These are phyloP conservation scores for Anguilla pacifica DNA, from an alignment of 2,797 vertebrate genomes.

Conservation along the genomic window DNA sequence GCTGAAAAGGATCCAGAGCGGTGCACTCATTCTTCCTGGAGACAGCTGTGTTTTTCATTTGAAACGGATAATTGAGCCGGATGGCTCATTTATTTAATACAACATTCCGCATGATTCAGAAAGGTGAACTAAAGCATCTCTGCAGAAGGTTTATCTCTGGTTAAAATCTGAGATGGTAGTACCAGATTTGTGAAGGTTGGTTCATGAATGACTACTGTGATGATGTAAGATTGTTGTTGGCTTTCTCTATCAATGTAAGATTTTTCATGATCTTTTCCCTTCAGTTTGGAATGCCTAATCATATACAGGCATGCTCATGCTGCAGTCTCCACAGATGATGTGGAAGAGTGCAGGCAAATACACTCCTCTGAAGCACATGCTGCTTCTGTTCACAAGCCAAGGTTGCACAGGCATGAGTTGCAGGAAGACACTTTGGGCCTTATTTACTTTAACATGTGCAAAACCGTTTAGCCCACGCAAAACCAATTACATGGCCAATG, in stretches of 20 bases:
- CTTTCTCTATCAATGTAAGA: neutral
- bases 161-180: neutral
- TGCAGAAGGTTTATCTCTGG: constrained; percentile 1
- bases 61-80: neutral
- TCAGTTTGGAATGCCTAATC: neutral
- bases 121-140: neutral
- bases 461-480: neutral
- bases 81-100: neutral
- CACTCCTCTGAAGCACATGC: neutral
- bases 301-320: neutral
- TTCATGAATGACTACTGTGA: neutral
- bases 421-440: too few species aligned
- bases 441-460: too few species aligned
- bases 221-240: neutral
- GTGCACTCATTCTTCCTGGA: neutral
- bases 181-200: neutral
- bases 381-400: neutral
- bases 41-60: neutral
- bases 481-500: neutral
- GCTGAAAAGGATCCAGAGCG: neutral
- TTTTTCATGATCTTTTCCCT: neutral
- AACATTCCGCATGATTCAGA: neutral
- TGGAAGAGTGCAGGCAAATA: neutral
- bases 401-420: neutral
- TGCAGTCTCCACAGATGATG: neutral